Percentiles rank a stretch among this genome's conserved stretches.
Evolutionary conservation across 2,797 vertebrate genomes (phyloP).

Genomic region (Platyrinchus mystaceus): DNA sequence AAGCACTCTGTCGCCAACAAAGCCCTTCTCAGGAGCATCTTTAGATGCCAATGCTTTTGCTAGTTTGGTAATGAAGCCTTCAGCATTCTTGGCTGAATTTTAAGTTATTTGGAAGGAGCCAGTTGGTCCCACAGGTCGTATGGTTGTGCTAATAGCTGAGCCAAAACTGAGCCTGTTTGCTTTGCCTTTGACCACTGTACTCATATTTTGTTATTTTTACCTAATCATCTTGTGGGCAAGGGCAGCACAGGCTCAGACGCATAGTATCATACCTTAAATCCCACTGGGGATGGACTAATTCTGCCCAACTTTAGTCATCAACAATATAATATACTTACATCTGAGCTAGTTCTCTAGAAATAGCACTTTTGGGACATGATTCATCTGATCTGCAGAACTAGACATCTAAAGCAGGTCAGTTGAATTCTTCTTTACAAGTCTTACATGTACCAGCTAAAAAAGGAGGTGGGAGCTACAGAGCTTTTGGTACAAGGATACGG

Average conservation of each 20-base stretch:
- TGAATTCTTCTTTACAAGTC: neutral
- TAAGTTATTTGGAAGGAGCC: neutral
- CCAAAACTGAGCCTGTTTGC: neutral
- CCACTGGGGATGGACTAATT: neutral
- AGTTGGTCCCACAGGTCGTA: neutral
- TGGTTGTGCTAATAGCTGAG: neutral
- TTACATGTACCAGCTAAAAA: neutral
- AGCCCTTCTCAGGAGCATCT: neutral
- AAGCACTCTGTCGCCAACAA: neutral
- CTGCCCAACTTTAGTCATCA: neutral
- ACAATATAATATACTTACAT: neutral
- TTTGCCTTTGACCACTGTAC: neutral
- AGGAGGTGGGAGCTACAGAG: neutral
- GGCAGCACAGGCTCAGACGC: neutral
- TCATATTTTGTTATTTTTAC: neutral
- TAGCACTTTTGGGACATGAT: neutral
- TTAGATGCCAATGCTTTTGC: neutral
- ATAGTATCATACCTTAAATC: neutral
- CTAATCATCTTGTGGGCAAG: accelerated
- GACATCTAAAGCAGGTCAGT: neutral
- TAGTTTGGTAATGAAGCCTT: neutral
- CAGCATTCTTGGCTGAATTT: neutral
- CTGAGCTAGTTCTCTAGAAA: neutral
- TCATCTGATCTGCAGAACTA: neutral
- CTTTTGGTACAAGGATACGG: accelerated